These are phyloP conservation scores for Microvelia longipes DNA, from an alignment of 1,140 invertebrate genomes.

Conservation along the genomic window DNA sequence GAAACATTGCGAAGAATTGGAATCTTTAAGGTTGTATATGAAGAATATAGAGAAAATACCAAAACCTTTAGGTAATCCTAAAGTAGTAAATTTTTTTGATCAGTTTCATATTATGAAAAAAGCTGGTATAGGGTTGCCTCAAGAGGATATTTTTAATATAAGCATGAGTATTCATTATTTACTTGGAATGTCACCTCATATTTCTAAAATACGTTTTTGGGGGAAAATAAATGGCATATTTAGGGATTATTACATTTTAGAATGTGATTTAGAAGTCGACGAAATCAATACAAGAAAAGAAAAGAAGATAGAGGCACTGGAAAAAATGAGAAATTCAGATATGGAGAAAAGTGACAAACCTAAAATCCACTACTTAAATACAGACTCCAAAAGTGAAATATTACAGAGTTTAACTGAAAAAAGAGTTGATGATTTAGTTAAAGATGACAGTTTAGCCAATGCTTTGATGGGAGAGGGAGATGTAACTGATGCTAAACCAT, in stretches of 20 bases:
- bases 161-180: neutral
- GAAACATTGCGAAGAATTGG: neutral
- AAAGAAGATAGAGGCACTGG: neutral
- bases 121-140: neutral
- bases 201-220: neutral
- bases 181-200: neutral
- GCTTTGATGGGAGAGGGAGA: neutral
- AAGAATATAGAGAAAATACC: neutral
- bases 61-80: neutral
- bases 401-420: neutral
- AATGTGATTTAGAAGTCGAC: neutral
- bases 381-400: neutral
- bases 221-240: neutral
- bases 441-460: neutral
- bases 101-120: neutral
- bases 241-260: neutral
- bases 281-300: neutral
- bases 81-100: neutral
- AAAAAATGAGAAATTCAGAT: neutral
- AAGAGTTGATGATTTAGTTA: neutral
- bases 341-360: neutral
- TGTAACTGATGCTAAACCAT: neutral
- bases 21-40: neutral
- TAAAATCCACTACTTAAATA: neutral
- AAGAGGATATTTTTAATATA: neutral